Evolutionary conservation across 2,888 invertebrate species (phyloP), one percentile per base, ranked within the genome.

Genomic region (Lottia scabra): DNA sequence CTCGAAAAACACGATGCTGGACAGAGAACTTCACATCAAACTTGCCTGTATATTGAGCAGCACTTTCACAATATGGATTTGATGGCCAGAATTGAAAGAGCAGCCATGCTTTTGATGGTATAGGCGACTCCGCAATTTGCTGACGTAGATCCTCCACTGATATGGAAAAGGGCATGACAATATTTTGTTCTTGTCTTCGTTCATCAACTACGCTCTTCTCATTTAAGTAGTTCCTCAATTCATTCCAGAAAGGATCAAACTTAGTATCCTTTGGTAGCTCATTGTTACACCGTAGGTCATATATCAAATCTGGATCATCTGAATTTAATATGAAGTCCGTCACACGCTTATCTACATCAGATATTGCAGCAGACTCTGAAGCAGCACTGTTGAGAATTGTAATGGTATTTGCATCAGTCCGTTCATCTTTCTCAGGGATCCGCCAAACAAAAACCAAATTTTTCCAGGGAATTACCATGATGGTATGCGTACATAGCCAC

Each of bases 161-260:
- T 45, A 45, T 45, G 10, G 45, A 8, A 8, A 45, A 8, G 15
- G 45, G 45, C 15, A 45, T 12, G 15, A 12, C 8, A 15, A 15
- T 45, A 15, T 45, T 8, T 8, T 45, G 10, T 45, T 15, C 45
- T 8, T 45, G 45, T 45, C 45, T 45, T 45, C 45, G 8, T 15
- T 45, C 45, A 45, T 45, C 10, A 12, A 45, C 45, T 15, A 45
- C 45, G 15, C 10, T 12, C 10, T 15, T 45, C 15, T 8, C 15
- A 15, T 27, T 43, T 19, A 65, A 19, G 43, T 65, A 65, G 15
- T 38, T 65, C 15, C 19, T 16, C 15, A 65, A 19, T 16, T 30
- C 65, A 38, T 65, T 43, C 65, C 65, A 30, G 19, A 65, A 30
- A 13, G 65, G 65, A 65, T 65, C 65, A 30, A 65, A 65, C 43